phyloP scores from a whole-genome alignment of 2,113 vertebrate genomes.

The Lophius piscatorius region DNA sequence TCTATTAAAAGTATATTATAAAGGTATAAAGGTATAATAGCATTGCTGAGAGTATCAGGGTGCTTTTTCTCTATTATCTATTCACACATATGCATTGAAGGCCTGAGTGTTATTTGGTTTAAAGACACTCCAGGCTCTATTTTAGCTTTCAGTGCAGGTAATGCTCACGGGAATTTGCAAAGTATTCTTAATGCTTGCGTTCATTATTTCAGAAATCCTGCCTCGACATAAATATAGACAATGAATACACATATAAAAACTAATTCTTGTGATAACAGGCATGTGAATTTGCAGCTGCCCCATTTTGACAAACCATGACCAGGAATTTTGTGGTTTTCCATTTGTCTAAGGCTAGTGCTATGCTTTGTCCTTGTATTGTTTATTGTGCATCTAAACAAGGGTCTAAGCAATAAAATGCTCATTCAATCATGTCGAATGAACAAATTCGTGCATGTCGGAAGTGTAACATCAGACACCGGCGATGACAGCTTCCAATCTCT shows the following conservation, averaged over 20 bases:
- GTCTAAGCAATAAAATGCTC: neutral
- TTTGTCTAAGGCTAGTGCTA: neutral
- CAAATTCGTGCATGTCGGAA: neutral
- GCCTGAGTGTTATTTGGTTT: constrained; percentile 6
- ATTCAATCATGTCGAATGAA: neutral
- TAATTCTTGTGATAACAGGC: neutral
- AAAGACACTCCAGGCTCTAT: neutral
- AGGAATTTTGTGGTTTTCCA: neutral
- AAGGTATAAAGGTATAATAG: too few relatives aligned
- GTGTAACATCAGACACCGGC: neutral
- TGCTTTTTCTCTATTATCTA: too few relatives aligned
- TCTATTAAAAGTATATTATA: too few relatives aligned
- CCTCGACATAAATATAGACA: constrained; percentile 3
- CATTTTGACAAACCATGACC: neutral
- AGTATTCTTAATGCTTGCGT: neutral
- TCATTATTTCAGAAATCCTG: constrained; percentile 7
- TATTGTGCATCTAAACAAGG: constrained; percentile 1
- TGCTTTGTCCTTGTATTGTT: constrained; percentile 17
- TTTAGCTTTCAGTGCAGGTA: too few relatives aligned
- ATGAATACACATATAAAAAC: too few relatives aligned
- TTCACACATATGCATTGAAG: neutral
- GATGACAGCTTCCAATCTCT: neutral
- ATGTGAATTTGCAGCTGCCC: neutral
- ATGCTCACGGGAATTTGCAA: too few relatives aligned
- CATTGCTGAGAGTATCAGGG: too few relatives aligned